A percentile compares a stretch with the other conserved stretches of the same genome.
These are phyloP conservation scores for Acrobasis consociella DNA, from an alignment of 2,888 invertebrate species.

Conservation along the genomic window DNA sequence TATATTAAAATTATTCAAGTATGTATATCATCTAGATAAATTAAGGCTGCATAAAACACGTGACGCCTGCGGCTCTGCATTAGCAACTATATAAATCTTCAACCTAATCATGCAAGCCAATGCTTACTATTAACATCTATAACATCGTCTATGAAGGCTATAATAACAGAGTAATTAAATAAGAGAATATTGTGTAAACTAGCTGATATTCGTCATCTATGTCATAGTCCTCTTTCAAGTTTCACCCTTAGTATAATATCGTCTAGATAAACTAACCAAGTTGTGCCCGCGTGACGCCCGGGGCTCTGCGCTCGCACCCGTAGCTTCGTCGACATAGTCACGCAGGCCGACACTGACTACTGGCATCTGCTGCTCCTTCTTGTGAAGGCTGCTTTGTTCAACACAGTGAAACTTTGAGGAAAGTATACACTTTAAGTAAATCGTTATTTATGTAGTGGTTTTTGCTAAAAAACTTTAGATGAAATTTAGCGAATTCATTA, in stretches of 20 bases:
- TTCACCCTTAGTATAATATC: neutral
- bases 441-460: too few species aligned
- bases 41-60: neutral
- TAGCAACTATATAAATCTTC: neutral
- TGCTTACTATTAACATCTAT: neutral
- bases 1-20: neutral
- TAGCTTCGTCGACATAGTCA: slow-evolving; percentile 6
- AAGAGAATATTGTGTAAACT: too few species aligned
- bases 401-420: too few species aligned
- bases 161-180: too few species aligned
- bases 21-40: neutral
- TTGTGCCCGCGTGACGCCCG: slow-evolving; percentile 56
- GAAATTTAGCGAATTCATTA: too few species aligned
- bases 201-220: neutral
- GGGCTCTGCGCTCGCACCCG: slow-evolving; percentile 17
- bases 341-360: neutral
- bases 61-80: neutral
- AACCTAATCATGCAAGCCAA: neutral
- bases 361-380: slow-evolving; percentile 18
- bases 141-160: neutral
- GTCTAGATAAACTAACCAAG: slow-evolving; percentile 11
- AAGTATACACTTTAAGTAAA: too few species aligned
- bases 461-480: too few species aligned
- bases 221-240: neutral
- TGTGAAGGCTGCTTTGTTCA: neutral